phyloP scores from a whole-genome alignment of 2,113 vertebrate species.

The Alexandromys fortis region DNA sequence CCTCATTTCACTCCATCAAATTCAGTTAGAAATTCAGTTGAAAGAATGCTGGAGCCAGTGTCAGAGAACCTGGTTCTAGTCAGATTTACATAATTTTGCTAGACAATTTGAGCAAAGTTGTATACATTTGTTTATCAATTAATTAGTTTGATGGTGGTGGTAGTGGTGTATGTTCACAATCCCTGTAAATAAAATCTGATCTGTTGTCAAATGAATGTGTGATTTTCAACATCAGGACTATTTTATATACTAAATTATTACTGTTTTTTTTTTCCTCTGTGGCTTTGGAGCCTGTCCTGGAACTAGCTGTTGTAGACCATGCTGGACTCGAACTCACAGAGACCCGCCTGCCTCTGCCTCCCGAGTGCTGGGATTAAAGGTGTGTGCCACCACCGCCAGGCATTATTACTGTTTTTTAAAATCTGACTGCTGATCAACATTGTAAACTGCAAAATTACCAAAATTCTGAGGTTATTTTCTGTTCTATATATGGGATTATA shows the following conservation, averaged over 20 bases:
- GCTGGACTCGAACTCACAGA: too few species aligned
- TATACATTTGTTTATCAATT: neutral
- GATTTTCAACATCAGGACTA: slow-evolving; percentile 37
- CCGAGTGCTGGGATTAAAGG: too few species aligned
- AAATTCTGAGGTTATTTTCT: slow-evolving; percentile 50
- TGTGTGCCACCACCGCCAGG: accelerated
- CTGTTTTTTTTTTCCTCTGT: neutral
- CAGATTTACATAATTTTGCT: slow-evolving; percentile 2
- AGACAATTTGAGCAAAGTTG: neutral
- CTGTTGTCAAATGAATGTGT: slow-evolving; percentile 34
- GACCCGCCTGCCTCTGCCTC: too few species aligned
- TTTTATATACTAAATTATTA: slow-evolving; percentile 22
- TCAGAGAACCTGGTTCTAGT: slow-evolving; percentile 23
- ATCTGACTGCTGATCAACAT: neutral
- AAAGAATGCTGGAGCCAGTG: neutral
- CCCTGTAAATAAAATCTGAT: slow-evolving; percentile 39
- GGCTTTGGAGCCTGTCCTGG: too few species aligned
- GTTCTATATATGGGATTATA: slow-evolving; percentile 33
- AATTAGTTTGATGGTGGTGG: neutral
- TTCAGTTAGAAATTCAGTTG: neutral
- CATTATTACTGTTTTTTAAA: slow-evolving; percentile 57
- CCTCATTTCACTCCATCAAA: neutral
- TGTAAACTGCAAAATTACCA: slow-evolving; percentile 25
- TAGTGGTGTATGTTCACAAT: neutral
- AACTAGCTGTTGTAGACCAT: too few species aligned